These are phyloP conservation scores for Acrossocheilus fasciatus DNA, from an alignment of 2,797 vertebrate genomes.

Conservation along the genomic window DNA sequence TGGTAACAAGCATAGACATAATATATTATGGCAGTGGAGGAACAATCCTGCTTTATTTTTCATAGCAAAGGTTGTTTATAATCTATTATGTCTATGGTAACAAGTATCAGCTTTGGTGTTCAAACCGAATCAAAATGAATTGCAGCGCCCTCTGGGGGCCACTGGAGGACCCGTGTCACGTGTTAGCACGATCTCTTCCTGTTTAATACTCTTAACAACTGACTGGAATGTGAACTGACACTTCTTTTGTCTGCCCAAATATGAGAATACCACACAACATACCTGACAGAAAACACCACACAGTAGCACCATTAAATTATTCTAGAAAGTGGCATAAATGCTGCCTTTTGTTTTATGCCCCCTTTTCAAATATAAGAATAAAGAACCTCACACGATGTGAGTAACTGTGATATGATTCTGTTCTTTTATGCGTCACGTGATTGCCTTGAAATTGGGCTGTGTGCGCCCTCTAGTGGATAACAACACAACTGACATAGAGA, in stretches of 20 bases:
- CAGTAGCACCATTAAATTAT: not conserved
- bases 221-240: conserved; percentile 78
- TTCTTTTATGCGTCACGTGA: not conserved
- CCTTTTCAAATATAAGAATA: not conserved
- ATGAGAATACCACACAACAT: conserved; percentile 62
- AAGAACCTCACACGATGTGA: not conserved
- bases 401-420: not conserved
- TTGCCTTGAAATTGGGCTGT: conserved; percentile 52
- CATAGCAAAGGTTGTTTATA: no score
- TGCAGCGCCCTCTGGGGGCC: conserved; percentile 68
- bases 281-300: conserved; percentile 1
- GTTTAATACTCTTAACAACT: conserved; percentile 81
- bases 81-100: not conserved
- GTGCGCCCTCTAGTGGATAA: conserved; percentile 73
- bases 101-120: not conserved
- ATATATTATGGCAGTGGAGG: no score
- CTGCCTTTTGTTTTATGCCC: not conserved
- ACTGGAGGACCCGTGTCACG: conserved; percentile 64
- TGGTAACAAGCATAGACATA: not conserved
- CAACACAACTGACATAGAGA: not conserved
- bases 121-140: conserved; percentile 10
- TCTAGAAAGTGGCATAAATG: not conserved
- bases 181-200: conserved; percentile 69
- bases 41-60: no score
- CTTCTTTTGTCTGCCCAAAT: conserved; percentile 77